Evolutionary conservation across 2,888 invertebrate genomes (phyloP).

Genomic region (Cyaniris semiargus): DNA sequence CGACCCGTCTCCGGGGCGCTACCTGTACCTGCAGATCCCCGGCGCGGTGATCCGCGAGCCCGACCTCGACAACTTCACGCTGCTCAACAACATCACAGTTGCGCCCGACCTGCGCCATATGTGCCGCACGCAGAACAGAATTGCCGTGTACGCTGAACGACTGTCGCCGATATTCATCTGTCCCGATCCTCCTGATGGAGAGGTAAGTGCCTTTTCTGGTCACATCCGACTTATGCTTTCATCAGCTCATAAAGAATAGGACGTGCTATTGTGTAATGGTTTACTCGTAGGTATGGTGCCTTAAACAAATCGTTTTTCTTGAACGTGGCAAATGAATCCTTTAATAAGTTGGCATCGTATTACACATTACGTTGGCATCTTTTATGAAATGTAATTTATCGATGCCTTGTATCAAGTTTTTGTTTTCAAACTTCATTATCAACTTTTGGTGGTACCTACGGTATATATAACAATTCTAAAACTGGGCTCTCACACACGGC

Average conservation of each 20-base stretch:
- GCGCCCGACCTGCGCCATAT: constrained; percentile 77
- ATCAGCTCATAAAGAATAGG: too few species aligned
- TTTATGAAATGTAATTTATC: too few species aligned
- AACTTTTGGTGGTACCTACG: not conserved
- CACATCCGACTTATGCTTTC: not conserved
- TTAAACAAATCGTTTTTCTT: too few species aligned
- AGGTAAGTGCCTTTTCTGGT: constrained; percentile 44
- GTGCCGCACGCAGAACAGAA: constrained; percentile 89
- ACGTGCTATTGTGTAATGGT: too few species aligned
- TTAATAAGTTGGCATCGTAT: too few species aligned
- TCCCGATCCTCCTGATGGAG: constrained; percentile 70
- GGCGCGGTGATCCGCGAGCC: constrained; percentile 82
- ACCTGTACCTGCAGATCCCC: constrained; percentile 88
- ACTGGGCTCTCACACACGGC: not conserved
- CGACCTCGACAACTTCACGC: constrained; percentile 72
- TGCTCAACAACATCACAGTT: constrained; percentile 80
- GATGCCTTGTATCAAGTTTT: too few species aligned
- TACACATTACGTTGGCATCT: too few species aligned
- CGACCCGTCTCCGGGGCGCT: constrained; percentile 87
- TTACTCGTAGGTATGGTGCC: too few species aligned
- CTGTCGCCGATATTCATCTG: constrained; percentile 82
- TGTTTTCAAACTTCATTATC: too few species aligned
- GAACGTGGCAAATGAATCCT: too few species aligned
- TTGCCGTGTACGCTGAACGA: constrained; percentile 88
- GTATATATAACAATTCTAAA: not conserved